Conservation (phyloP, 1,140 invertebrate genomes). For the Hylaeus volcanicus region DNA sequence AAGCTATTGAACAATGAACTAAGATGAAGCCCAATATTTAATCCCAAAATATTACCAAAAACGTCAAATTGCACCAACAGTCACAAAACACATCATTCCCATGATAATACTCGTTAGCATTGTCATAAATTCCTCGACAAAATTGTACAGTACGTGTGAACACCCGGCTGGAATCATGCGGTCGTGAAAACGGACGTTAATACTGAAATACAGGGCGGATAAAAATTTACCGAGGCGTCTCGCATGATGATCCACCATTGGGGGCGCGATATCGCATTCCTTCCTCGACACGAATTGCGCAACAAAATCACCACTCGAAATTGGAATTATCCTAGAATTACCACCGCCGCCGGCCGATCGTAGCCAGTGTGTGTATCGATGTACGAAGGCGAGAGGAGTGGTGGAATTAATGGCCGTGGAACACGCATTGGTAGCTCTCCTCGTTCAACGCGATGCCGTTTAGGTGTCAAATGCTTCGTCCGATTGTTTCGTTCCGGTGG, state of each 20-base stretch:
- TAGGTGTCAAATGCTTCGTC: constrained; percentile 42
- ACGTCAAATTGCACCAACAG: too few species aligned
- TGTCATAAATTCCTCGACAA: too few species aligned
- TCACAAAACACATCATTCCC: too few species aligned
- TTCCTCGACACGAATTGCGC: constrained; percentile 73
- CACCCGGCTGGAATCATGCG: too few species aligned
- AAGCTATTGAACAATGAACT: too few species aligned
- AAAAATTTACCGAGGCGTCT: constrained; percentile 35
- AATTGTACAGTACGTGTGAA: too few species aligned
- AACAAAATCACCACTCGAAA: constrained; percentile 73
- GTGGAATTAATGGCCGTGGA: constrained; percentile 58
- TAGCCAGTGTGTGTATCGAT: constrained; percentile 54
- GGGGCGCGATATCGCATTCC: constrained; percentile 68
- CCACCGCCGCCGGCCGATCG: constrained; percentile 58
- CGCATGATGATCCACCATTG: constrained; percentile 70
- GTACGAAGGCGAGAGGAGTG: constrained; percentile 58
- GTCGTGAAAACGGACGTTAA: too few species aligned
- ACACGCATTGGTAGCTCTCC: constrained; percentile 62
- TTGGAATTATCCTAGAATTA: constrained; percentile 74
- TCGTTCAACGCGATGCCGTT: constrained; percentile 7
- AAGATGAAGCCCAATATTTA: too few species aligned
- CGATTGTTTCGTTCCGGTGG: constrained; percentile 12
- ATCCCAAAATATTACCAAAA: too few species aligned
- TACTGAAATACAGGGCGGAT: too few species aligned
- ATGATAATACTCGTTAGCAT: too few species aligned